Percentiles rank a stretch among this genome's conserved stretches.
phyloP scores from a whole-genome alignment of 2,797 vertebrate species.

The Pipistrellus kuhlii region DNA sequence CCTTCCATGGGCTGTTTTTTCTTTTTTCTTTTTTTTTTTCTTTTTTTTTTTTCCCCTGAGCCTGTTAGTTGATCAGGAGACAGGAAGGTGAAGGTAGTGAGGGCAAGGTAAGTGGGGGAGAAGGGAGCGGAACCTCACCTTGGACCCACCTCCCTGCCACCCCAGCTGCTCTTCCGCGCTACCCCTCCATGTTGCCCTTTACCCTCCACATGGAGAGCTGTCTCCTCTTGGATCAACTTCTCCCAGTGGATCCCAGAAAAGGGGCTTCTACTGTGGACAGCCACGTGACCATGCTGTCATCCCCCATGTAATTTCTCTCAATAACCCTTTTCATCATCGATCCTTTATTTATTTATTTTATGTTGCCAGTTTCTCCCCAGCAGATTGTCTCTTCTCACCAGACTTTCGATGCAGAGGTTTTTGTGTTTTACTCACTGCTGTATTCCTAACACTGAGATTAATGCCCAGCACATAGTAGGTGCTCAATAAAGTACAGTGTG shows the following conservation, averaged over 20 bases:
- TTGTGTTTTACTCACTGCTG: neutral
- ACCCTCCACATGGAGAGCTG: neutral
- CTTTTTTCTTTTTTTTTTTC: neutral
- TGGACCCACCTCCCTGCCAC: accelerated
- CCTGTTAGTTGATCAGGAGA: constrained; percentile 6
- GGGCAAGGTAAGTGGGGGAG: neutral
- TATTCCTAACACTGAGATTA: neutral
- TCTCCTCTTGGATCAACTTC: neutral
- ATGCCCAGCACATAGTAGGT: neutral
- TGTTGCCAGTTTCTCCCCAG: neutral
- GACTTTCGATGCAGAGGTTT: neutral
- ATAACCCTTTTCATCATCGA: neutral
- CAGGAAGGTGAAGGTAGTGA: neutral
- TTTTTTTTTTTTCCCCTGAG: neutral
- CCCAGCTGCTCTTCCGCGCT: neutral
- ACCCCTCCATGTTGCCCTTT: neutral
- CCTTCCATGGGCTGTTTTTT: neutral
- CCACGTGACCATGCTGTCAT: accelerated
- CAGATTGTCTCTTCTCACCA: neutral
- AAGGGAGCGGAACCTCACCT: neutral
- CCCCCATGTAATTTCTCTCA: no score
- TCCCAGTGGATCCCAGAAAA: neutral
- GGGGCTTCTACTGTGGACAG: neutral
- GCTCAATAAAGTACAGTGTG: neutral
- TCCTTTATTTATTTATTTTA: neutral